Conservation (phyloP, 2,113 vertebrate genomes). For the Tragulus kanchil region DNA sequence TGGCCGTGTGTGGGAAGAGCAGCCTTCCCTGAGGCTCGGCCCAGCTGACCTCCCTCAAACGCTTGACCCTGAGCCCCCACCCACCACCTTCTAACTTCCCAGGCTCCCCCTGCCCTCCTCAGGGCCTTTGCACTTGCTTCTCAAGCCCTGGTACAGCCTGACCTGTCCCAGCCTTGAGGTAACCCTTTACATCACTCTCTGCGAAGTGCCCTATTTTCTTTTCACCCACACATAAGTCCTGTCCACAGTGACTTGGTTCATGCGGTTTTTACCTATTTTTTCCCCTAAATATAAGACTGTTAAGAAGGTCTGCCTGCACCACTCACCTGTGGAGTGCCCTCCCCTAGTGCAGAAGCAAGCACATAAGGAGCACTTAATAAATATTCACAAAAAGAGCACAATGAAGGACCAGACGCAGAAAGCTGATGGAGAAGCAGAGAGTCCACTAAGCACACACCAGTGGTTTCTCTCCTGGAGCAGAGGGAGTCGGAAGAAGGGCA, state of each 20-base stretch:
- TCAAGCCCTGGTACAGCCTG: not conserved
- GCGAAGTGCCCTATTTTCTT: not conserved
- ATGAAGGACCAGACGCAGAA: no score
- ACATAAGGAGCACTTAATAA: not conserved
- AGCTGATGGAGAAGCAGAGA: not conserved
- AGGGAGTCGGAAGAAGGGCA: fast-evolving
- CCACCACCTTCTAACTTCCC: not conserved
- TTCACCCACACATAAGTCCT: not conserved
- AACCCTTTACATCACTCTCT: not conserved
- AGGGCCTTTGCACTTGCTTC: not conserved
- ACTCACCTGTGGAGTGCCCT: not conserved
- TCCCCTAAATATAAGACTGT: not conserved
- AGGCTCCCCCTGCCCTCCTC: fast-evolving
- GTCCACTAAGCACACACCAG: not conserved
- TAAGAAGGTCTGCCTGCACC: not conserved
- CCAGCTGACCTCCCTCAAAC: not conserved
- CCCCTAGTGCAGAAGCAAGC: not conserved
- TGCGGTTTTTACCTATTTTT: not conserved
- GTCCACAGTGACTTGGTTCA: not conserved
- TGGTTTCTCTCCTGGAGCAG: fast-evolving
- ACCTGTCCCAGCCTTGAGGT: not conserved
- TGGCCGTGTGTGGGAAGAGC: fast-evolving
- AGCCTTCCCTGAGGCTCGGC: not conserved
- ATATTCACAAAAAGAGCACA: not conserved
- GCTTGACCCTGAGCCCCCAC: no score